Base-by-base conservation (phyloP, 1,140 invertebrate genomes). In the Venustaconcha ellipsiformis region DNA sequence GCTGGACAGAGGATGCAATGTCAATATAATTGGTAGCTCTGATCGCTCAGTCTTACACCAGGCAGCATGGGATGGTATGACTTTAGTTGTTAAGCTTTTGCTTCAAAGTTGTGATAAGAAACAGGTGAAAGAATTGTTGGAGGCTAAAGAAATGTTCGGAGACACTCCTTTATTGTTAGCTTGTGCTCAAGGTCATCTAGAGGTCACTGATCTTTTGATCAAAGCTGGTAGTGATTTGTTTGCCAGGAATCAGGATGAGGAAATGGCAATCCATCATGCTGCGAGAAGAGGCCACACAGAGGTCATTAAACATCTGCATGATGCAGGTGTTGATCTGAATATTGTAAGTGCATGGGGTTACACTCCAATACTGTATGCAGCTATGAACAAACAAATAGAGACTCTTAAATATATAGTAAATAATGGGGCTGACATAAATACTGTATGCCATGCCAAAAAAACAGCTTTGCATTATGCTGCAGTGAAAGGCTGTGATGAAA, bases 401-500 rank as follows among this genome's bases (percentile, higher is more conserved):
- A 23, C 64, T 18, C 8, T 72, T 17, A 56, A 56, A 57, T 48
- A 37, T 26, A 15, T 72, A 15, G 11, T 72, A 23, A 26, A 20
- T 14, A 20, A n/a, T 23, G 58, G 58, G 14, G 63, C 59, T 64
- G 62, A 72, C 17, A 48, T 72, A n/a, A 58, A 63, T 56, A 17
- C 15, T n/a, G 18, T 17, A n/a, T 64, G 62, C 20, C 70, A 65
- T 14, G 70, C 59, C 2, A 37, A 63, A n/a, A 64, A 72, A 14
- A 72, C 70, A 14, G 23, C 70, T 5, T 57, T 72, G 37, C 70
- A 72, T 55, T 72, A 72, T 55, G 70, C 70, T 15, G 58, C 59
- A 18, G 92, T 96, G 79, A 94, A 96, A 1, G 93, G 95, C 78
- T 99, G 99, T 91, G 92, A 94, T 74, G 94, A 94, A 73, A 96